Conservation (phyloP, 64 coral and sea anemone species). For the Porites lutea region DNA sequence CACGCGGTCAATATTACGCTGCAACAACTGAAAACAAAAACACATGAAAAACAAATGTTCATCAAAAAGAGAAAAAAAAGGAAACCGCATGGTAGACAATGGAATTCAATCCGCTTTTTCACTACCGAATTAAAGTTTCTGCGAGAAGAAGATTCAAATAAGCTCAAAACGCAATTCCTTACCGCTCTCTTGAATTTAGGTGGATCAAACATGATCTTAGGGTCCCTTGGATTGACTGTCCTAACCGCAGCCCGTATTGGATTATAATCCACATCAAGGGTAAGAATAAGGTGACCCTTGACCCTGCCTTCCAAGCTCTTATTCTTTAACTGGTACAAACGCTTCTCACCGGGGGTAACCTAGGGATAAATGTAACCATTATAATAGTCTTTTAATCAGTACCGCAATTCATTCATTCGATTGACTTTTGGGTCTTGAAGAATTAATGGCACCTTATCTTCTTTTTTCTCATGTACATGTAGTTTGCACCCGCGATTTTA, state of each 20-base stretch:
- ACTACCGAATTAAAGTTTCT: background rate
- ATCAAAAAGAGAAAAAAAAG: background rate
- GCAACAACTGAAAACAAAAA: conserved; percentile 73
- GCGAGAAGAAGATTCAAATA: background rate
- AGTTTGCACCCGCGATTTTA: no score
- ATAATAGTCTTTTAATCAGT: no score
- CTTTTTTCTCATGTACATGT: no score
- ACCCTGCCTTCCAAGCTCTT: conserved; percentile 88
- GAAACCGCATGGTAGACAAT: no score
- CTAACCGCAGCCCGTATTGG: conserved; percentile 89
- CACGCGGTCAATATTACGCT: conserved; percentile 96
- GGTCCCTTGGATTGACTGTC: conserved; percentile 93
- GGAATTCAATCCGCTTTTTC: no score
- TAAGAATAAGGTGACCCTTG: conserved; percentile 93
- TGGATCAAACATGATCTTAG: conserved; percentile 83
- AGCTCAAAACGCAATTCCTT: background rate
- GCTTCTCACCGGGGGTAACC: conserved; percentile 89
- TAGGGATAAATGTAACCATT: background rate
- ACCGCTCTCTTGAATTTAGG: conserved; percentile 97
- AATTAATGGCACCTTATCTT: no score
- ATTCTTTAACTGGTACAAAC: conserved; percentile 95
- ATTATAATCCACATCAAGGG: conserved; percentile 87
- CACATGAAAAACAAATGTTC: background rate
- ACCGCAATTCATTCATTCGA: no score
- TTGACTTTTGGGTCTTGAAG: no score